Conservation (phyloP, 2,113 vertebrate genomes). For the Ahaetulla prasina region DNA sequence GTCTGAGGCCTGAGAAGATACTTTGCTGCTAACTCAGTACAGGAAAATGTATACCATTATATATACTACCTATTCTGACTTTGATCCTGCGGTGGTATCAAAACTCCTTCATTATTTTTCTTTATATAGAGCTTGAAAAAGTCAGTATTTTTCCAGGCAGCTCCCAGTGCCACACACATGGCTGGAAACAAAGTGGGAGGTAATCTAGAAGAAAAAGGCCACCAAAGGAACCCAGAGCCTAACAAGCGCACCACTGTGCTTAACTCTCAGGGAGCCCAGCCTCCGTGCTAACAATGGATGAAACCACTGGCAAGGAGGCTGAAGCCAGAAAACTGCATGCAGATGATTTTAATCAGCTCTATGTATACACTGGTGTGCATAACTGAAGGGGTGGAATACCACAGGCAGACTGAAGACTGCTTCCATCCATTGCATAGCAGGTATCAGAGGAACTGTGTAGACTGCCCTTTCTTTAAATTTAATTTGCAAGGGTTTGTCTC, state of each 20-base stretch:
- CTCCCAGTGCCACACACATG: conserved; percentile 73
- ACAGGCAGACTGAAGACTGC: conserved; percentile 56
- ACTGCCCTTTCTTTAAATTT: conserved; percentile 18
- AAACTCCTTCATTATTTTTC: conserved; percentile 54
- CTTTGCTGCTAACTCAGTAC: conserved; percentile 19
- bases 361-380: conserved; percentile 65
- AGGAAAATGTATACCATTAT: not conserved
- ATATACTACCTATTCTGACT: conserved; percentile 33
- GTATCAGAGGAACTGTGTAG: conserved; percentile 57
- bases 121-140: conserved; percentile 58
- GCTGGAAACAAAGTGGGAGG: conserved; percentile 75
- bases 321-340: conserved; percentile 60
- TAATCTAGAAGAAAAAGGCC: conserved; percentile 55
- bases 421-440: conserved; percentile 57
- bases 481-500: conserved; percentile 12
- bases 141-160: conserved; percentile 69
- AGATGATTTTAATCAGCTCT: conserved; percentile 55
- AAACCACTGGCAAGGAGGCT: conserved; percentile 67
- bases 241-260: conserved; percentile 56
- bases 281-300: conserved; percentile 69
- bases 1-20: not conserved
- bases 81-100: conserved; percentile 38
- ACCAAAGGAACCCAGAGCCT: conserved; percentile 61
- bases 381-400: conserved; percentile 64
- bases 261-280: conserved; percentile 62